phyloP scores from a whole-genome alignment of 2,113 vertebrate species.

The Arenaria interpres region DNA sequence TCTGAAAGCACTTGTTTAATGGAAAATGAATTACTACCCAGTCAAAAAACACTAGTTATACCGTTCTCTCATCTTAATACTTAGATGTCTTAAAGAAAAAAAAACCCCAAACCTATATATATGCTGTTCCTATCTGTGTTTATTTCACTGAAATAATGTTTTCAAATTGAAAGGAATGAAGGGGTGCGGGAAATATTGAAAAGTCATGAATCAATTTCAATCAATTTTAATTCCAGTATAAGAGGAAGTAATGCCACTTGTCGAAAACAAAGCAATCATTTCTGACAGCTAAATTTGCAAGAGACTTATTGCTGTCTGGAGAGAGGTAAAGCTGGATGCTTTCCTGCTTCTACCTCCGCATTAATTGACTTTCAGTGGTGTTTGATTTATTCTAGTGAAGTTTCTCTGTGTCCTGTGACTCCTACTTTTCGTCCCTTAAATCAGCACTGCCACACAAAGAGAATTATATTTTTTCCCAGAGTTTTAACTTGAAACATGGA shows the following conservation, averaged over 20 bases:
- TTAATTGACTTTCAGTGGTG: constrained; percentile 33
- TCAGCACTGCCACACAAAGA: not conserved
- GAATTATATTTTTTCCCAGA: not conserved
- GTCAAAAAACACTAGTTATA: not conserved
- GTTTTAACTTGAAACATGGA: not conserved
- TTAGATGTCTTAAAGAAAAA: not conserved
- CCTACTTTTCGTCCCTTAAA: not conserved
- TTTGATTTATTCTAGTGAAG: constrained; percentile 19
- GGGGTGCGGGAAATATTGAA: constrained; percentile 34
- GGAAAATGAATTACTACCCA: not conserved
- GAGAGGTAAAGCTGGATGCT: constrained; percentile 40
- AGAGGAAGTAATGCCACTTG: constrained; percentile 64
- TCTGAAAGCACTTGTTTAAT: not conserved
- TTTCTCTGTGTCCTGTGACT: not conserved
- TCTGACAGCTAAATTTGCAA: constrained; percentile 59
- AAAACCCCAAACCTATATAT: not conserved
- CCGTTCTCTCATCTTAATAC: not conserved
- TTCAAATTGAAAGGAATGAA: constrained; percentile 37
- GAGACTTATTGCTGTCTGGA: constrained; percentile 51
- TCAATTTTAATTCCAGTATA: constrained; percentile 63
- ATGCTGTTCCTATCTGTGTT: not conserved
- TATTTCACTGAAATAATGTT: constrained; percentile 11
- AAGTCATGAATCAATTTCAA: constrained; percentile 58
- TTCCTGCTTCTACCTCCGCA: not conserved
- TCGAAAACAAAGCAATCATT: constrained; percentile 65